These are phyloP conservation scores for Rhineura floridana DNA, from an alignment of 2,113 vertebrate species.

Conservation along the genomic window DNA sequence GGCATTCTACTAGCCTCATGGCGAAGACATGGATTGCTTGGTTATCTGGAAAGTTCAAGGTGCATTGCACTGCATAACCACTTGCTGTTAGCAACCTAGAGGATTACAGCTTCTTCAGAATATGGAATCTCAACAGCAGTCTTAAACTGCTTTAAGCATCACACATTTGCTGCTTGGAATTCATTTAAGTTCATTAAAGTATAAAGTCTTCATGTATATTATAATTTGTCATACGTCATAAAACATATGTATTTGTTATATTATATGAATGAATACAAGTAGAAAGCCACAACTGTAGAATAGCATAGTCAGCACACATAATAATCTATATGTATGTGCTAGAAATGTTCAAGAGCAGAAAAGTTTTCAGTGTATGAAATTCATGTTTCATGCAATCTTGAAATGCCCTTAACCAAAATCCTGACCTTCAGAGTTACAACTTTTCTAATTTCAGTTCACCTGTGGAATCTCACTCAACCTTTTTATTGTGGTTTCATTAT, in stretches of 20 bases:
- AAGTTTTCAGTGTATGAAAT: neutral
- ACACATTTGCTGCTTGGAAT: neutral
- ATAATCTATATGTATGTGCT: neutral
- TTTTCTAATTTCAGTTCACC: neutral
- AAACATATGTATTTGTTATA: neutral
- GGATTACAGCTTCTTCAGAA: neutral
- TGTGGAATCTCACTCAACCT: neutral
- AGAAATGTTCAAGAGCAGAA: neutral
- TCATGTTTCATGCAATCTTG: neutral
- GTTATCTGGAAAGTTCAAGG: neutral
- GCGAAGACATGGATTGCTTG: neutral
- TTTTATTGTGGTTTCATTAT: neutral
- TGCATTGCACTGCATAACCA: neutral
- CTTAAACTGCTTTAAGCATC: neutral
- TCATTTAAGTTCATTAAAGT: neutral
- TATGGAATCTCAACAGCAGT: neutral
- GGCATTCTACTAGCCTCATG: neutral
- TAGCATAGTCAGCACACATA: neutral
- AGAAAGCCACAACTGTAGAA: neutral
- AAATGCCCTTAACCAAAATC: neutral
- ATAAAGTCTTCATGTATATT: neutral
- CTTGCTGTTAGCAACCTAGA: neutral
- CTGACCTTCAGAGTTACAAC: neutral
- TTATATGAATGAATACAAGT: too few species aligned
- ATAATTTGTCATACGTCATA: neutral